These are phyloP conservation scores for Gallinago media DNA, from an alignment of 2,113 vertebrate genomes.

Conservation along the genomic window DNA sequence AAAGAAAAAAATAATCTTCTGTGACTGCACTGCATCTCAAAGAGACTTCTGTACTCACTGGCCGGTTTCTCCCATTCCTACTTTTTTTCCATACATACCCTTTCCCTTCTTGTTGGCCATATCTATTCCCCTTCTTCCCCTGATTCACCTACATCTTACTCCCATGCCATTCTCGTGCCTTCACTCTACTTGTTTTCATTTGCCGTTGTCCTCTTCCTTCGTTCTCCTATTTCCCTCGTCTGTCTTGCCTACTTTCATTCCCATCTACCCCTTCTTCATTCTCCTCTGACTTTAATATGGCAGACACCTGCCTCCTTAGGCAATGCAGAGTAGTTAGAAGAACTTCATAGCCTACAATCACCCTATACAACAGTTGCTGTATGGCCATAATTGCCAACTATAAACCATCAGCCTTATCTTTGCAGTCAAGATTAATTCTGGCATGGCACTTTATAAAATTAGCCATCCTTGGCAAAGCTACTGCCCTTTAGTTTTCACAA, in stretches of 20 bases:
- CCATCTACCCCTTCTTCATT: neutral
- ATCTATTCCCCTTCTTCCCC: neutral
- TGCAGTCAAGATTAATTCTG: slow-evolving; percentile 9
- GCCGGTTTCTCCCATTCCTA: neutral
- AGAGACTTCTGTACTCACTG: neutral
- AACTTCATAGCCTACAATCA: neutral
- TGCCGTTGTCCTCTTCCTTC: neutral
- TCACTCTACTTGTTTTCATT: neutral
- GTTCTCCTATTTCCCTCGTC: neutral
- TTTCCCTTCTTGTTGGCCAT: neutral
- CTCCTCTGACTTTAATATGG: neutral
- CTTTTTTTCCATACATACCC: neutral
- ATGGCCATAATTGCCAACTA: neutral
- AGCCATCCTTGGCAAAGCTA: slow-evolving; percentile 14
- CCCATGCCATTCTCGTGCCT: rapidly evolving
- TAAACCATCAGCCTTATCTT: slow-evolving; percentile 26
- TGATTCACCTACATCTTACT: neutral
- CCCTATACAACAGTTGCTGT: neutral
- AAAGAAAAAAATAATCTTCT: neutral
- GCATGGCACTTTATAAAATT: neutral
- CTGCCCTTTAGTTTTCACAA: slow-evolving; percentile 5
- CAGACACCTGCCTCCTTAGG: neutral
- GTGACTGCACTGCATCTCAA: neutral
- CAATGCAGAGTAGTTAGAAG: neutral
- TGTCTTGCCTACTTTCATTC: neutral